Evolutionary conservation across 2,797 vertebrate species (phyloP), one percentile per base, ranked within the genome.

Genomic region (Semaprochilodus insignis): DNA sequence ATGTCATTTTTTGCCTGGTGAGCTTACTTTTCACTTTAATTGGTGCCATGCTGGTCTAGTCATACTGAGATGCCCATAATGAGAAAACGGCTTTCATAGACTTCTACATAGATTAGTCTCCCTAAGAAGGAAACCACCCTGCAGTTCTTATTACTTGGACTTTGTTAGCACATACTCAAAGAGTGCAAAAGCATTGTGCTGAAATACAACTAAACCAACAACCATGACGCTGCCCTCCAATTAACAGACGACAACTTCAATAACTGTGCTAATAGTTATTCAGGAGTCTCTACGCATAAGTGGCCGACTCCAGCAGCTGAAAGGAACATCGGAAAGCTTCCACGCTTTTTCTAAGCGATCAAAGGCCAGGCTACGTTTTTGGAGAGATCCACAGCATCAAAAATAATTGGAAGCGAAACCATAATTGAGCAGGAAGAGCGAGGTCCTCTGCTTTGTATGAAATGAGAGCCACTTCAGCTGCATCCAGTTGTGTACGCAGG

Each of bases 341-440:
- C 63, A 72, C 40, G 27, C 6, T 66, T 44, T 17, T 77, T 72
- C 16, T 77, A 34, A 25, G 51, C 25, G 69, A 82, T 77, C 70
- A 85, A 84, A 82, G 65, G 23, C 21, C 66, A 77, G 19, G 10
- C 70, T 70, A n/a, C 54, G 25, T 51, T 83, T 23, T 67, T n/a
- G 60, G 40, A 69, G 40, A 66, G 44, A 21, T 15, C 44, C n/a
- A 34, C 74, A 83, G 79, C 80, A 69, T 76, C 55, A 85, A 34
- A 81, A 81, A 85, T 82, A 81, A 84, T 82, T 82, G 79, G 81
- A 83, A 70, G 48, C 23, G 65, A 85, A 78, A 67, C 55, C 17
- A 21, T 54, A 67, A 78, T 25, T 55, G 73, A 80, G 44, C 4
- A 80, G 21, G 31, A 80, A 52, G 36, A 77, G 3, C 4, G 65